These are phyloP conservation scores for Chirona hameri DNA, from an alignment of 2,888 invertebrate genomes.

Conservation along the genomic window DNA sequence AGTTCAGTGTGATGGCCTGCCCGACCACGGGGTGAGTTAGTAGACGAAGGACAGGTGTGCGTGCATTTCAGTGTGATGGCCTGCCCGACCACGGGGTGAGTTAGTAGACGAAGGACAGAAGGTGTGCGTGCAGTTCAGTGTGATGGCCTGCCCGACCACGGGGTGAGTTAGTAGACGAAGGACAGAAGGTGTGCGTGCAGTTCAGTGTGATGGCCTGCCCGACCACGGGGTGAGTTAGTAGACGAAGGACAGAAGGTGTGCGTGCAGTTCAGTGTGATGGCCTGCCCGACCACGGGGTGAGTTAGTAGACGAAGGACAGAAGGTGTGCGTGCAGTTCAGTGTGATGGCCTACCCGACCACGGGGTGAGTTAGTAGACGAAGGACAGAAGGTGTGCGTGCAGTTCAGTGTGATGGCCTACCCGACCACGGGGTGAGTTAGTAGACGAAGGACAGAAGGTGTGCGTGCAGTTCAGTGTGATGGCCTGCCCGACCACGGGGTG, in stretches of 20 bases:
- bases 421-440: too few relatives aligned
- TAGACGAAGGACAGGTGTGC: too few relatives aligned
- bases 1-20: conserved; percentile 63
- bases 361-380: too few relatives aligned
- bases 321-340: conserved; percentile 69
- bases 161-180: too few relatives aligned
- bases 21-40: too few relatives aligned
- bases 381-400: conserved; percentile 74
- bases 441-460: conserved; percentile 69
- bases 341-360: conserved; percentile 56
- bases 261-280: conserved; percentile 66
- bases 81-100: conserved; percentile 43
- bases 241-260: conserved; percentile 71
- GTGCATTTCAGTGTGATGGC: conserved; percentile 67
- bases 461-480: conserved; percentile 66
- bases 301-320: conserved; percentile 67
- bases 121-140: conserved; percentile 68
- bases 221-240: too few relatives aligned
- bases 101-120: conserved; percentile 69
- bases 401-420: conserved; percentile 60
- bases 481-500: conserved; percentile 52
- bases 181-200: conserved; percentile 73
- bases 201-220: conserved; percentile 60
- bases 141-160: conserved; percentile 54
- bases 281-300: conserved; percentile 47